Percentiles rank a stretch among this genome's conserved stretches.
Conservation (phyloP, 2,113 vertebrate genomes). For the Malurus alboscapulatus region DNA sequence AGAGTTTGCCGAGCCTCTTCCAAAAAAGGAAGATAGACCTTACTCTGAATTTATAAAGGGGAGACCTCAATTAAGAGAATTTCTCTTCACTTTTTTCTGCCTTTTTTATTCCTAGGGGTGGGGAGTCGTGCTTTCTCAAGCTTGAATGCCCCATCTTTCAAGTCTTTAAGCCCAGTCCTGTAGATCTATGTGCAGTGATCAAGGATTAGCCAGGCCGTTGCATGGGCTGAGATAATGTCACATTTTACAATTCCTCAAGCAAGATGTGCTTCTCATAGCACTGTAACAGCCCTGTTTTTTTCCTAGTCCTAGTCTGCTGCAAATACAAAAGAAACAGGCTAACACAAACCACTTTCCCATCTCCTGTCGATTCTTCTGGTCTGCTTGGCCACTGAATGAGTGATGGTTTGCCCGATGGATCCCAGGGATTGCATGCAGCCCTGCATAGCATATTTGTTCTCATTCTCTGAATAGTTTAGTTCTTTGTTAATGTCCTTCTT, state of each 20-base stretch:
- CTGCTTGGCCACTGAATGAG: background rate
- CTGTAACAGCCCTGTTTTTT: background rate
- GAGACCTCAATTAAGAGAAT: background rate
- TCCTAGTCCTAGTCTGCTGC: background rate
- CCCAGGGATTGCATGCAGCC: background rate
- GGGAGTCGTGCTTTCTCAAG: background rate
- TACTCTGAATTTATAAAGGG: background rate
- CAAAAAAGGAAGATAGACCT: background rate
- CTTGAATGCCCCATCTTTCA: background rate
- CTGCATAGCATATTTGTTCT: background rate
- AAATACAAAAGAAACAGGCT: background rate
- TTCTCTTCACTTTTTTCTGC: background rate
- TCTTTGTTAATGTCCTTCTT: background rate
- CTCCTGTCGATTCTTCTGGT: background rate
- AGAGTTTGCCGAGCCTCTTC: background rate
- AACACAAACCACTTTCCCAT: background rate
- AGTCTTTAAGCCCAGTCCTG: background rate
- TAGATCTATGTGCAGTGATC: background rate
- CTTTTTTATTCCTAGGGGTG: fast-evolving
- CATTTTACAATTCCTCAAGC: background rate
- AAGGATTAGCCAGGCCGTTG: background rate
- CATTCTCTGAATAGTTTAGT: background rate
- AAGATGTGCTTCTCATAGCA: background rate
- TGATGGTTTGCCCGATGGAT: background rate
- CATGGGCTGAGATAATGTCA: background rate